A percentile compares a stretch with the other conserved stretches of the same genome.
phyloP scores from a whole-genome alignment of 2,113 vertebrate genomes.

The Stictonetta naevosa region DNA sequence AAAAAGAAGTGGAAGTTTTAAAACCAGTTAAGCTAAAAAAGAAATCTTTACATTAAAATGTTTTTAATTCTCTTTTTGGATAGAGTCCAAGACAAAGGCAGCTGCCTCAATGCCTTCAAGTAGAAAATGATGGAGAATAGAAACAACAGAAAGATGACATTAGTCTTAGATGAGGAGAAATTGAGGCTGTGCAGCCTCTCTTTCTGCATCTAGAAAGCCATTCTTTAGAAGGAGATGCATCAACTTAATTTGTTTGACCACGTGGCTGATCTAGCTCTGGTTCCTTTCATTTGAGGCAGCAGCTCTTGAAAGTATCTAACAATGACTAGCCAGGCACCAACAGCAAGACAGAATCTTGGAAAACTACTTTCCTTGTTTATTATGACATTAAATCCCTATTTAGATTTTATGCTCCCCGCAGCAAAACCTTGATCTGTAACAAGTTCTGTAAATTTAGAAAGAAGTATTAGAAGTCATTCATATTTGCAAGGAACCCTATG shows the following conservation, averaged over 20 bases:
- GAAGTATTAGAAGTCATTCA: not conserved
- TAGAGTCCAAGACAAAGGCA: not conserved
- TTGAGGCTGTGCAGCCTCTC: not conserved
- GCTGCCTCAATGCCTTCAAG: not conserved
- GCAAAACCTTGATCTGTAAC: not conserved
- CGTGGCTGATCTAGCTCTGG: not conserved
- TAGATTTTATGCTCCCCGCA: not conserved
- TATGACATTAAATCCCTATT: not conserved
- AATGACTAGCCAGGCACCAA: not conserved
- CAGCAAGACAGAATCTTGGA: not conserved
- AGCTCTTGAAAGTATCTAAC: not conserved
- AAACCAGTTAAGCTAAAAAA: not conserved
- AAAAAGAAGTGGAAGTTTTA: not conserved
- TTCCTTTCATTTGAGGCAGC: not conserved
- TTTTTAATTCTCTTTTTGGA: not conserved
- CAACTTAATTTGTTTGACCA: not conserved
- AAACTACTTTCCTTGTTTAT: not conserved
- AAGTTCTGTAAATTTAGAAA: not conserved
- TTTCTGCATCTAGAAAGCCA: not conserved
- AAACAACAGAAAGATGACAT: not conserved
- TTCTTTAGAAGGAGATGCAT: not conserved
- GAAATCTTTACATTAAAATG: not conserved
- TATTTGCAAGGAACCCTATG: not conserved
- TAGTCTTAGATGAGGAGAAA: not conserved
- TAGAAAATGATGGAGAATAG: not conserved